Base-by-base conservation (phyloP, 2,797 vertebrate species). In the Catharus ustulatus region DNA sequence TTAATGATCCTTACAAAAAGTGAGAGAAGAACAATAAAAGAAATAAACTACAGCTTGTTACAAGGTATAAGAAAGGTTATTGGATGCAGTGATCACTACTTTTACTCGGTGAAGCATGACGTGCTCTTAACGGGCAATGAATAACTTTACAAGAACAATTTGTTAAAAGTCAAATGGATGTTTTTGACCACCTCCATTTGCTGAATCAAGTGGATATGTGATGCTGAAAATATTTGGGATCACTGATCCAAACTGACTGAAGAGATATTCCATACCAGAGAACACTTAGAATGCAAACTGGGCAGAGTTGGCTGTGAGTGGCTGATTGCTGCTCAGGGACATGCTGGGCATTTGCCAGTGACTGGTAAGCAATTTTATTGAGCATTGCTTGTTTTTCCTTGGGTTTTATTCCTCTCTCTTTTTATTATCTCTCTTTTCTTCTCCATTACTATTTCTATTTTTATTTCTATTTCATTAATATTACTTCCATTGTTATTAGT, bases 261-360 rank as follows among this genome's bases (percentile, higher is more conserved):
- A 68, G 5, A 8, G 17, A 16, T 45, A 27, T 22, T 55, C 23
- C 1, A 0, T 23, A 20, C 1, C 7, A 45, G 2, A 21, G 32
- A n/a, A 45, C 0, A 0, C 8, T 43, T 29, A 30, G 29, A 27
- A 23, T 34, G 21, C 9, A 30, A 32, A 30, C 10, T 26, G 24
- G 24, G 9, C 0, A 1, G 29, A 57, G 3, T 7, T 81, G 30
- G 1, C 23, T 73, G 34, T 57, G 30, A 24, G 13, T 20, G 27
- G 15, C 15, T 64, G 29, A 52, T 46, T 0, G 0, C 20, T 54
- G 54, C 52, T 58, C 12, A 32, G n/a, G 26, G 36, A 13, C 6
- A 16, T 11, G 11, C 11, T 69, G 13, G 18, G 9, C 11, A 51
- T 14, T 51, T 45, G 18, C 32, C 21, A 42, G 15, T 3, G n/a